phyloP scores from a whole-genome alignment of 2,113 vertebrate genomes.

The Sebastes fasciatus region DNA sequence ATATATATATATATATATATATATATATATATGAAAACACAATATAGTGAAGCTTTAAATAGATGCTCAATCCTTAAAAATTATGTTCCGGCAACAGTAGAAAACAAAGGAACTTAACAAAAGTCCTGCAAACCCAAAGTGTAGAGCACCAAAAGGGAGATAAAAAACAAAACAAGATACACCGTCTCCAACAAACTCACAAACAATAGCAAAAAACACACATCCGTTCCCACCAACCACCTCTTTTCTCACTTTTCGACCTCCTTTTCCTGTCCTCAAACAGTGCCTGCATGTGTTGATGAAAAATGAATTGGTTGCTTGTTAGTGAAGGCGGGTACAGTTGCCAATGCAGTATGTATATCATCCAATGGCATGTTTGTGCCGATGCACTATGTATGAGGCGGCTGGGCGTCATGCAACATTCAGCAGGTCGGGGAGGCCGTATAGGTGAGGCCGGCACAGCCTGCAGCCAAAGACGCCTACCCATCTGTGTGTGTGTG shows the following conservation, averaged over 20 bases:
- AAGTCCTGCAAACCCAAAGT: neutral
- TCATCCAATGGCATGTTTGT: slow-evolving; percentile 82
- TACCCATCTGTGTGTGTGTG: slow-evolving; percentile 41
- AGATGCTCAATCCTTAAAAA: neutral
- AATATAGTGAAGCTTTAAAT: neutral
- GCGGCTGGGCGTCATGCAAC: slow-evolving; percentile 78
- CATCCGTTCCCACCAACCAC: neutral
- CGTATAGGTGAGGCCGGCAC: slow-evolving; percentile 82
- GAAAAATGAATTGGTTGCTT: slow-evolving; percentile 86
- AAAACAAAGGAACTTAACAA: neutral
- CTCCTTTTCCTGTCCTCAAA: slow-evolving; percentile 52
- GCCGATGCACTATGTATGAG: slow-evolving; percentile 88
- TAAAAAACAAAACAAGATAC: neutral
- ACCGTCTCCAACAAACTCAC: neutral
- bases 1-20: too few relatives aligned
- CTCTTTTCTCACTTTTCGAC: neutral
- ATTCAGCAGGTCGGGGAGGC: slow-evolving; percentile 83
- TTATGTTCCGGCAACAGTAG: neutral
- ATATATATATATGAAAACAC: neutral
- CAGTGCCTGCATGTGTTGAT: slow-evolving; percentile 77
- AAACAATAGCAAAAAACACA: slow-evolving; percentile 5
- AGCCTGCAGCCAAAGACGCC: slow-evolving; percentile 72
- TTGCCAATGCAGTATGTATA: slow-evolving; percentile 81
- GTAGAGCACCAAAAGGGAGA: neutral
- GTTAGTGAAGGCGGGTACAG: slow-evolving; percentile 84